Evolutionary conservation across 2,113 vertebrate genomes (phyloP).

Genomic region (Megatriorchis doriae): DNA sequence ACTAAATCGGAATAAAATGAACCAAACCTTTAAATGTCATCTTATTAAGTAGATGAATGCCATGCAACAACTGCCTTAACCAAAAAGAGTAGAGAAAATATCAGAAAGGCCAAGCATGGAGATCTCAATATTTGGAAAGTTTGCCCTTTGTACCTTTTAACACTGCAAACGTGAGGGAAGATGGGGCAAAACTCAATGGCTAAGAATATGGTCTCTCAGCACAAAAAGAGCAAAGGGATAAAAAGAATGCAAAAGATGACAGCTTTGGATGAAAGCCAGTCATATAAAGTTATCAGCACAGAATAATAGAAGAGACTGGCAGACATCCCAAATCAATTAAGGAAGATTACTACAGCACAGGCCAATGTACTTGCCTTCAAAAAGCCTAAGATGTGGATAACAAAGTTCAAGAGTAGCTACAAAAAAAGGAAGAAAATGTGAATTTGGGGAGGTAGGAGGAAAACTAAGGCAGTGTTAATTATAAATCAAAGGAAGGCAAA

Average conservation of each 20-base stretch:
- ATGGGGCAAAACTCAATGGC: conserved; percentile 11
- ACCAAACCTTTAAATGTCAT: conserved; percentile 2
- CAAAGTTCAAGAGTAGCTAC: not conserved
- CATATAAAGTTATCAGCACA: conserved; percentile 53
- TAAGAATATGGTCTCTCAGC: conserved; percentile 10
- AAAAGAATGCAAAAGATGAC: conserved; percentile 41
- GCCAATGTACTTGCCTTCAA: conserved; percentile 34
- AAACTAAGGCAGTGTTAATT: not conserved
- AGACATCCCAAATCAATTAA: conserved; percentile 73
- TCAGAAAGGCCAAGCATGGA: not conserved
- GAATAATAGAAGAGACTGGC: conserved; percentile 65
- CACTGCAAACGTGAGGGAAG: not conserved
- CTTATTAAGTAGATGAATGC: not conserved
- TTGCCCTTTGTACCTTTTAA: conserved; percentile 33
- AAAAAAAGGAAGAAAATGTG: conserved; percentile 10
- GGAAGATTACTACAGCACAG: conserved; percentile 58
- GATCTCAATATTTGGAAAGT: not conserved
- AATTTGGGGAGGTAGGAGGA: not conserved
- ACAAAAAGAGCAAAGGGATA: conserved; percentile 55
- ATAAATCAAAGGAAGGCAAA: not conserved
- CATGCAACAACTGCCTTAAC: not conserved
- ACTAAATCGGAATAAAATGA: not conserved
- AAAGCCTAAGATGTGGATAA: conserved; percentile 53
- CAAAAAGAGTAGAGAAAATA: not conserved
- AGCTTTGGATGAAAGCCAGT: conserved; percentile 61